These are phyloP conservation scores for Actinia equina DNA, from an alignment of 64 coral and sea anemone genomes.

Conservation along the genomic window DNA sequence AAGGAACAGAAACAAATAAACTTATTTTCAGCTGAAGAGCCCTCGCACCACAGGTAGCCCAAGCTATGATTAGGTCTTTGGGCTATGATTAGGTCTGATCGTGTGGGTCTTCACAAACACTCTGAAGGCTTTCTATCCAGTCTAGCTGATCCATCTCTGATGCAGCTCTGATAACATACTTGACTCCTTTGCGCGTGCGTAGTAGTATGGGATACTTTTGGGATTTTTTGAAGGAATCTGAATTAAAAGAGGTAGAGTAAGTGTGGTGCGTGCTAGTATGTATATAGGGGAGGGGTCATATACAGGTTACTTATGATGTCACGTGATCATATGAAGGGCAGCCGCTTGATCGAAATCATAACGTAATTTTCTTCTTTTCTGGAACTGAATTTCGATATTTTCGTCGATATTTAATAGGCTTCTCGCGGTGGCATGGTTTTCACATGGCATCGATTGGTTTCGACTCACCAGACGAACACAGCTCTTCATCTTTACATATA, in stretches of 20 bases:
- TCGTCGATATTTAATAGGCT: too few relatives aligned
- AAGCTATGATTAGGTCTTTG: too few relatives aligned
- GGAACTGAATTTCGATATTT: too few relatives aligned
- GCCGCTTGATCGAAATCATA: too few relatives aligned
- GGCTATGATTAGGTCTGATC: background rate
- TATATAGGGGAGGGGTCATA: too few relatives aligned
- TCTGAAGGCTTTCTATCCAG: constrained; percentile 50
- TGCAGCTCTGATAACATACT: constrained; percentile 46
- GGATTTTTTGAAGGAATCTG: constrained; percentile 1
- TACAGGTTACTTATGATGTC: too few relatives aligned
- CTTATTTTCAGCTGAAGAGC: background rate
- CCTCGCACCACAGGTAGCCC: too few relatives aligned
- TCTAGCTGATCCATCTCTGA: constrained; percentile 53
- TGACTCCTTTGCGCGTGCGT: constrained; percentile 57
- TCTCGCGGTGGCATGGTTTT: too few relatives aligned
- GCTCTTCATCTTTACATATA: constrained; percentile 56
- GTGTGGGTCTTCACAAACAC: constrained; percentile 31
- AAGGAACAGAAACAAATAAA: too few relatives aligned
- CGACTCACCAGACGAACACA: background rate
- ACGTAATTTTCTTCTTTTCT: too few relatives aligned
- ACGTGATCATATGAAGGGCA: too few relatives aligned
- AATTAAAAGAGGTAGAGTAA: background rate
- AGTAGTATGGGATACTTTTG: constrained; percentile 42
- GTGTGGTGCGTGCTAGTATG: too few relatives aligned
- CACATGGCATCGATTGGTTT: background rate